Conservation (phyloP, 1,140 invertebrate genomes). For the Hycleus cichorii region DNA sequence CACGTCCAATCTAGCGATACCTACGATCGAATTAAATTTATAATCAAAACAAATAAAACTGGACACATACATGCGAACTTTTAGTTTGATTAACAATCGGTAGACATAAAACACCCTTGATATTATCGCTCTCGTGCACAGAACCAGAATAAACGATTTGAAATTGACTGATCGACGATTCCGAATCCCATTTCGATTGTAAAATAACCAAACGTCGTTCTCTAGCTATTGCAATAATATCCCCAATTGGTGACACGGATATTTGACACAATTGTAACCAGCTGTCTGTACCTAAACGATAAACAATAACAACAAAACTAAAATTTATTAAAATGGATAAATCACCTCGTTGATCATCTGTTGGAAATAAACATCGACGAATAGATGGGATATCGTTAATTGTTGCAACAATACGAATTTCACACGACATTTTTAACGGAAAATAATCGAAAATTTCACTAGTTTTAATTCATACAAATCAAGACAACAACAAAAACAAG, state of each 20-base stretch:
- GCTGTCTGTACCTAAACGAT: constrained; percentile 46
- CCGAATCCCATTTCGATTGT: constrained; percentile 54
- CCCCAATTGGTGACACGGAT: constrained; percentile 66
- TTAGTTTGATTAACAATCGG: constrained; percentile 40
- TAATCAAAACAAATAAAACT: constrained; percentile 21
- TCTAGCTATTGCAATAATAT: constrained; percentile 61
- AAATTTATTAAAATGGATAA: not conserved
- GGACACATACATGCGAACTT: constrained; percentile 31
- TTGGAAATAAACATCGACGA: constrained; percentile 49
- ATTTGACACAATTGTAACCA: constrained; percentile 68
- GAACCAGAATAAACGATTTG: constrained; percentile 48
- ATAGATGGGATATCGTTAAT: constrained; percentile 54
- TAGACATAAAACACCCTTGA: constrained; percentile 46
- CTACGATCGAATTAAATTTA: constrained; percentile 38
- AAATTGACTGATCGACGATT: constrained; percentile 42
- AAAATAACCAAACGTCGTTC: constrained; percentile 58
- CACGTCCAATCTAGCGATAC: constrained; percentile 89
- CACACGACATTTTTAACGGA: constrained; percentile 51
- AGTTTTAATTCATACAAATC: constrained; percentile 4
- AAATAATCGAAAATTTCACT: not conserved
- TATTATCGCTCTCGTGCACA: constrained; percentile 46
- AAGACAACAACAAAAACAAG: not conserved
- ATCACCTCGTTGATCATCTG: constrained; percentile 43
- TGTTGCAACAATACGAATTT: constrained; percentile 60
- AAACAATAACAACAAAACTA: constrained; percentile 6